phyloP scores from a whole-genome alignment of 1,140 invertebrate species.

The Dryas iulia region DNA sequence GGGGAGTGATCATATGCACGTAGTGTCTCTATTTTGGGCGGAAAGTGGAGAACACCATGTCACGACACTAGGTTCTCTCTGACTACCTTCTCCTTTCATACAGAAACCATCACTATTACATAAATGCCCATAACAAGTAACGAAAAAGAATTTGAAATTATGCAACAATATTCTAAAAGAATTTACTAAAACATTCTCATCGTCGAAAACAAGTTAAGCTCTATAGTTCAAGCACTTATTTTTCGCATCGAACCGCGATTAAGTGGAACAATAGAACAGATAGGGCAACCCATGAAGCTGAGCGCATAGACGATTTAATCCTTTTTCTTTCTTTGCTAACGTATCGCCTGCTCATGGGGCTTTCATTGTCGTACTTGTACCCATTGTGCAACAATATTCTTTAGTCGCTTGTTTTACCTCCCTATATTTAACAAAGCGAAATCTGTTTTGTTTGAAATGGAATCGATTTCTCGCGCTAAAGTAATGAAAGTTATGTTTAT shows the following conservation, averaged over 20 bases:
- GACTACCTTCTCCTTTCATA: too few relatives aligned
- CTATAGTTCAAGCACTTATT: not conserved
- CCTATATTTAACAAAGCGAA: conserved; percentile 10
- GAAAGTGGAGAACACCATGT: too few relatives aligned
- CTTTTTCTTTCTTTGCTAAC: conserved; percentile 49
- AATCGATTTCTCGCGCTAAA: conserved; percentile 13
- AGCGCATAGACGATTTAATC: conserved; percentile 39
- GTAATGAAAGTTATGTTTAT: not conserved
- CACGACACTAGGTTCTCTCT: too few relatives aligned
- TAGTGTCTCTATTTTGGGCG: too few relatives aligned
- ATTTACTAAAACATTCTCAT: not conserved
- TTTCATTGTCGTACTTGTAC: conserved; percentile 45
- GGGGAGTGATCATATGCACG: too few relatives aligned
- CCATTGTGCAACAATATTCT: conserved; percentile 50
- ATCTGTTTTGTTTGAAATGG: conserved; percentile 11
- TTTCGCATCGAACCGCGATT: conserved; percentile 20
- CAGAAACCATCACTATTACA: too few relatives aligned
- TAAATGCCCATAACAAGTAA: not conserved
- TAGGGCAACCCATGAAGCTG: conserved; percentile 12
- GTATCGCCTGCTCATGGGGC: conserved; percentile 50
- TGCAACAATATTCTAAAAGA: not conserved
- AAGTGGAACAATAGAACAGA: conserved; percentile 25
- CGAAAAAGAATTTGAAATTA: not conserved
- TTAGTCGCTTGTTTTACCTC: conserved; percentile 39
- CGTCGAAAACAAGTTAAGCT: not conserved